Evolutionary conservation across 1,140 invertebrate species (phyloP).

Genomic region (Batillaria attramentaria): DNA sequence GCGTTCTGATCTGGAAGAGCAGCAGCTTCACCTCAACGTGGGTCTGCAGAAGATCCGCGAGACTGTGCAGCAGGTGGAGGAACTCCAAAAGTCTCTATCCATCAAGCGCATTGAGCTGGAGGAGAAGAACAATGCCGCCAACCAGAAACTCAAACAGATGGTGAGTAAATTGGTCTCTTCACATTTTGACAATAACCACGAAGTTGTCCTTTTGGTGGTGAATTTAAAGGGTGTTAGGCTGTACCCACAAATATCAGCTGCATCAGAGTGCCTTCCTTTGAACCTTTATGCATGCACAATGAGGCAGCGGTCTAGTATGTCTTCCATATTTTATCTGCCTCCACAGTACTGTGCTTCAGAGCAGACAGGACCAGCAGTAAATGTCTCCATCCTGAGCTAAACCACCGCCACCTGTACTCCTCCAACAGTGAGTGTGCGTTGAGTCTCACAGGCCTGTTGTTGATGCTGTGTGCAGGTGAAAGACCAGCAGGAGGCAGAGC

Average conservation of each 20-base stretch:
- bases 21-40: constrained; percentile 98
- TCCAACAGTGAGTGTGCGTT: no score
- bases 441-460: no score
- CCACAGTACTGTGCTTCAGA: no score
- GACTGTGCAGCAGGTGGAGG: constrained; percentile 99
- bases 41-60: constrained; percentile 99
- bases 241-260: no score
- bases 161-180: constrained; percentile 66
- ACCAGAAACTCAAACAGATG: constrained; percentile 99
- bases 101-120: constrained; percentile 94
- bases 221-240: no score
- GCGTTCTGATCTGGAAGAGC: constrained; percentile 97
- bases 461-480: constrained; percentile 79
- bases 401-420: no score
- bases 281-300: no score
- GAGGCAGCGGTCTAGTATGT: no score
- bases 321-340: neutral
- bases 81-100: constrained; percentile 98
- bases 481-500: constrained; percentile 99
- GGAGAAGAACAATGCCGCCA: constrained; percentile 99
- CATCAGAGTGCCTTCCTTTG: no score
- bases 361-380: no score
- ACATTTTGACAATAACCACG: neutral
- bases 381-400: no score
- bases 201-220: neutral